Evolutionary conservation across 2,797 vertebrate genomes (phyloP).

Genomic region (Typhlichthys eigenmanni): DNA sequence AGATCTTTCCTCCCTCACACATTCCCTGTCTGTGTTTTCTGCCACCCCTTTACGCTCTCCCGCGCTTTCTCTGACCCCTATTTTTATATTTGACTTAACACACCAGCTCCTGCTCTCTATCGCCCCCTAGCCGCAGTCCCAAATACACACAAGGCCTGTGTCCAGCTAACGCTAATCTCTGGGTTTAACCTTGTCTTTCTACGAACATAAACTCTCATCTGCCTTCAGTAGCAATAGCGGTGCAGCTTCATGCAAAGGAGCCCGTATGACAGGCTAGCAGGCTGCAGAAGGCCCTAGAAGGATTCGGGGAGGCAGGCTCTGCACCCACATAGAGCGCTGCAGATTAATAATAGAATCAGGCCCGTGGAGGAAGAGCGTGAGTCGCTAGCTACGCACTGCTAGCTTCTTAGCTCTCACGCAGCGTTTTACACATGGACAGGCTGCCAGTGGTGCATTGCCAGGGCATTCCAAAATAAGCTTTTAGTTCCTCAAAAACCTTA

Average conservation of each 20-base stretch:
- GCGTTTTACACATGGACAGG: conserved; percentile 9
- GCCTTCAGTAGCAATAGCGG: conserved; percentile 34
- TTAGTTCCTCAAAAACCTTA: too few species aligned
- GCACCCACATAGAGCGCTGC: conserved; percentile 64
- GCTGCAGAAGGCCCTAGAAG: conserved; percentile 56
- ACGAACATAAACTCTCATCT: conserved; percentile 31
- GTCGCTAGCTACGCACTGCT: conserved; percentile 50
- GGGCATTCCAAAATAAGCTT: too few species aligned
- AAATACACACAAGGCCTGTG: conserved; percentile 33
- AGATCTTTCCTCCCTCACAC: conserved; percentile 36
- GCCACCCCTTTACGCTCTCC: conserved; percentile 11
- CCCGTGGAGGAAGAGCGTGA: conserved; percentile 39
- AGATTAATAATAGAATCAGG: conserved; percentile 74
- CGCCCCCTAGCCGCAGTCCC: conserved; percentile 22
- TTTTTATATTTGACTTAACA: conserved; percentile 44
- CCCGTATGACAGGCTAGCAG: conserved; percentile 35
- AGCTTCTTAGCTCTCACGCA: conserved; percentile 70
- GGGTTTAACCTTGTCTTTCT: neutral
- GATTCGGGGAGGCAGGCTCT: conserved; percentile 57
- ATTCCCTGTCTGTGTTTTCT: neutral
- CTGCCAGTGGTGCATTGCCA: too few species aligned
- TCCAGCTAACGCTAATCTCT: neutral
- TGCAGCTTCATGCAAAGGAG: conserved; percentile 39
- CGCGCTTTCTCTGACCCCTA: conserved; percentile 33
- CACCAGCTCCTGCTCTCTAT: conserved; percentile 45